Conservation (phyloP, 2,797 vertebrate species). For the Lacerta bilineata region DNA sequence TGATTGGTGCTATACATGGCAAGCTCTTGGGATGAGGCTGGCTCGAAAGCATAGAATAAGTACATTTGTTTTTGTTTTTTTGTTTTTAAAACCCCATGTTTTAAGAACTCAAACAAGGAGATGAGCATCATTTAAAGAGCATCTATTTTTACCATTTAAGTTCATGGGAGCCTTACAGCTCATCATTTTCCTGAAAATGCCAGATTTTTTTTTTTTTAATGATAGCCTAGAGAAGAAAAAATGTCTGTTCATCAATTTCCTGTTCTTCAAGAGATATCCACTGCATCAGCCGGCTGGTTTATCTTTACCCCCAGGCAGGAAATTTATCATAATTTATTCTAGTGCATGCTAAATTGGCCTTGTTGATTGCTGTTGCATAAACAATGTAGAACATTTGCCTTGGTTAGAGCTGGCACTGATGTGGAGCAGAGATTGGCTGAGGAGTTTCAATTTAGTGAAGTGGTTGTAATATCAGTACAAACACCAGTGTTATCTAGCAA, state of each 20-base stretch:
- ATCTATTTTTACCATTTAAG: constrained; percentile 76
- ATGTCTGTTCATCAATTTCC: constrained; percentile 80
- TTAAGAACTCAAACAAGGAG: constrained; percentile 63
- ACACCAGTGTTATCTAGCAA: constrained; percentile 77
- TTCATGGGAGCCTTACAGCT: constrained; percentile 78
- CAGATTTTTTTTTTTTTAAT: constrained; percentile 55
- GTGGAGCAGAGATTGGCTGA: constrained; percentile 77
- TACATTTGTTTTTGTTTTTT: neutral
- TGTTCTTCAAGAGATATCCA: constrained; percentile 76
- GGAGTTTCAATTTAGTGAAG: constrained; percentile 77
- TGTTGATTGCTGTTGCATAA: constrained; percentile 86
- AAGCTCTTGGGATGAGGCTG: neutral
- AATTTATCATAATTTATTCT: constrained; percentile 88
- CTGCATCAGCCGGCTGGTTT: constrained; percentile 79
- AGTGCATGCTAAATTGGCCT: constrained; percentile 85
- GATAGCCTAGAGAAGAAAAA: constrained; percentile 72
- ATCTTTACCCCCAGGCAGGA: constrained; percentile 81
- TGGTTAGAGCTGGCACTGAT: constrained; percentile 74
- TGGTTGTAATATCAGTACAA: constrained; percentile 77
- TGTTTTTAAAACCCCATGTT: constrained; percentile 32
- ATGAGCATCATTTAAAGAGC: constrained; percentile 65
- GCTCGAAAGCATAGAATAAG: neutral
- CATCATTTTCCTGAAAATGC: constrained; percentile 74
- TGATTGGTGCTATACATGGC: neutral
- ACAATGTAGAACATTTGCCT: constrained; percentile 81